phyloP scores from a whole-genome alignment of 2,797 vertebrate genomes.

The Triplophysa yarkandensis region DNA sequence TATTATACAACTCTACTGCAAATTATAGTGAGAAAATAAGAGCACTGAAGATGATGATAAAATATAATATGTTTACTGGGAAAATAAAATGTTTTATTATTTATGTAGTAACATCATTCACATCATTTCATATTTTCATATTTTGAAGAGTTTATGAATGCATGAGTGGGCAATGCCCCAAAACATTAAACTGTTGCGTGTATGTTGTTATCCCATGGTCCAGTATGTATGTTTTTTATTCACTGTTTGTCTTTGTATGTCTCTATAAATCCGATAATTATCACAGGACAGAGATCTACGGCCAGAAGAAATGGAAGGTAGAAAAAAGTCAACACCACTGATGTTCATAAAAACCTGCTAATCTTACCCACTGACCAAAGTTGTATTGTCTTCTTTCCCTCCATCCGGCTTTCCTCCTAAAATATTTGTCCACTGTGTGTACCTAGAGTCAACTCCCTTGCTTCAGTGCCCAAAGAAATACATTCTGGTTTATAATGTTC shows the following conservation, averaged over 20 bases:
- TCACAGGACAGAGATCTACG: slow-evolving; percentile 79
- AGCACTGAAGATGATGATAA: too few species aligned
- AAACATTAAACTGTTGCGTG: too few species aligned
- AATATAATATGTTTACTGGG: too few species aligned
- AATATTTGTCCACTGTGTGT: not conserved
- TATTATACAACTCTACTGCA: too few species aligned
- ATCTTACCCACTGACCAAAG: slow-evolving; percentile 1
- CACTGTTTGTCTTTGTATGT: slow-evolving; percentile 49
- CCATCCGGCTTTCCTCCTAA: slow-evolving; percentile 1
- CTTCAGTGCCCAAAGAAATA: not conserved
- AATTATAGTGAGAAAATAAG: too few species aligned
- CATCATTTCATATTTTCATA: too few species aligned
- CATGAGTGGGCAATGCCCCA: too few species aligned
- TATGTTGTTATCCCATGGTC: too few species aligned
- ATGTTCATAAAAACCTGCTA: slow-evolving; percentile 2
- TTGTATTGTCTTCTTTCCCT: not conserved
- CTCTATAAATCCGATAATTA: slow-evolving; percentile 40
- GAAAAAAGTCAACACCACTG: slow-evolving; percentile 26
- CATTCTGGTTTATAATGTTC: not conserved
- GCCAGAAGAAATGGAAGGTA: slow-evolving; percentile 84
- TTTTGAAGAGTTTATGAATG: too few species aligned
- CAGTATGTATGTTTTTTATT: not conserved
- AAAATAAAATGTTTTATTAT: too few species aligned
- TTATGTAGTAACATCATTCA: too few species aligned
- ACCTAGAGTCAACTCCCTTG: slow-evolving; percentile 2